Conservation (phyloP, 2,797 vertebrate species). For the Bradypodion ventrale region DNA sequence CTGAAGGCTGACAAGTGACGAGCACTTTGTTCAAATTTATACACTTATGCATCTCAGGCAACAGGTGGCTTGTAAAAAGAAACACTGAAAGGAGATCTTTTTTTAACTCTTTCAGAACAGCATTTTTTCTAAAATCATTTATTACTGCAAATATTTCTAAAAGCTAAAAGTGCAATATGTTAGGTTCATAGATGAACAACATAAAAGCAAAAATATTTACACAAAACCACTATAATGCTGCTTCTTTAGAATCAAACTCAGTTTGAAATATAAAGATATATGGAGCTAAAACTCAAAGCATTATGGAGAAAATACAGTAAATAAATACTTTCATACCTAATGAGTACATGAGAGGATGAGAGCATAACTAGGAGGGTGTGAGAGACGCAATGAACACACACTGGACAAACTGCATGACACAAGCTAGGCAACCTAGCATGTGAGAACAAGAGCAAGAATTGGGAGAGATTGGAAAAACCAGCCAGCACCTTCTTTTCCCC, state of each 20-base stretch:
- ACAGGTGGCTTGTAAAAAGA: slow-evolving; percentile 82
- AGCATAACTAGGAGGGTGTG: not conserved
- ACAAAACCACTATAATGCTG: slow-evolving; percentile 23
- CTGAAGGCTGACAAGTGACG: slow-evolving; percentile 85
- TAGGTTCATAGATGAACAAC: slow-evolving; percentile 41
- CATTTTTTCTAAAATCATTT: slow-evolving; percentile 61
- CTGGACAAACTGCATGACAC: too few relatives aligned
- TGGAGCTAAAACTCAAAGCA: not conserved
- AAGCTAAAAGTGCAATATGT: slow-evolving; percentile 53
- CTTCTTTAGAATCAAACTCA: slow-evolving; percentile 33
- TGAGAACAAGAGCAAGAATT: too few relatives aligned
- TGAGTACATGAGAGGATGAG: not conserved
- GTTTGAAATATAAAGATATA: not conserved
- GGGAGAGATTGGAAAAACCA: too few relatives aligned
- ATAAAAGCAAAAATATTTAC: slow-evolving; percentile 41
- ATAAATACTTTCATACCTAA: not conserved
- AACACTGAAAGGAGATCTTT: slow-evolving; percentile 72
- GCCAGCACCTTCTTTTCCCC: too few relatives aligned
- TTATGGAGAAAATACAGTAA: not conserved
- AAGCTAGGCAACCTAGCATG: too few relatives aligned
- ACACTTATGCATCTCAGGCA: slow-evolving; percentile 74
- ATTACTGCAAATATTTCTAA: slow-evolving; percentile 53
- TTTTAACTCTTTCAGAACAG: slow-evolving; percentile 73
- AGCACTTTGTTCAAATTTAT: slow-evolving; percentile 84
- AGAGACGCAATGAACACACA: not conserved